These are phyloP conservation scores for Sitta carolinensis DNA, from an alignment of 2,797 vertebrate genomes.

Conservation along the genomic window DNA sequence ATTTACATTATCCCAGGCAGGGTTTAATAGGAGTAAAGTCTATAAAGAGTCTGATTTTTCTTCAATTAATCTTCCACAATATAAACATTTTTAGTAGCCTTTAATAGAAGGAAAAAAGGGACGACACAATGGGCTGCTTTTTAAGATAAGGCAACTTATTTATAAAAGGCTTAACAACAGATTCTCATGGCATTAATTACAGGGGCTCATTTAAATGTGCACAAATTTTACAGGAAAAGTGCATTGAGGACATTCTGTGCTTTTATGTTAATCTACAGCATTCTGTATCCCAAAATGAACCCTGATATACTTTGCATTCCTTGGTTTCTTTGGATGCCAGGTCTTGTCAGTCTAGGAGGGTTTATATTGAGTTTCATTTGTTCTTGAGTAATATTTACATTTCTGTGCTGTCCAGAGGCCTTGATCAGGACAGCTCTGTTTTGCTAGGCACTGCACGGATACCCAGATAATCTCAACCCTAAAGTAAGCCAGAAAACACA, in stretches of 20 bases:
- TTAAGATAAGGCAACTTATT: not conserved
- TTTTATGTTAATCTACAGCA: not conserved
- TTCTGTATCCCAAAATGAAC: constrained; percentile 23
- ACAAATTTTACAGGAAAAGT: not conserved
- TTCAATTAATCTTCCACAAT: not conserved
- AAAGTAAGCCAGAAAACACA: not conserved
- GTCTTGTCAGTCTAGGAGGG: not conserved
- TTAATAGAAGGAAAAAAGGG: not conserved
- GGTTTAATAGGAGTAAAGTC: not conserved
- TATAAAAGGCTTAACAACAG: not conserved
- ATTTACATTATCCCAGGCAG: not conserved
- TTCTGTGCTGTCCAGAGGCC: not conserved
- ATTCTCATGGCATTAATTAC: not conserved
- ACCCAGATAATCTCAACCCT: not conserved
- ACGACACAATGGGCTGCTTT: not conserved
- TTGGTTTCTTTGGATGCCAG: constrained; percentile 9
- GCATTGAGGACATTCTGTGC: not conserved
- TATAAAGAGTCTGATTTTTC: not conserved
- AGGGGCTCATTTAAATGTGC: not conserved
- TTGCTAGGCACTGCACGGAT: not conserved
- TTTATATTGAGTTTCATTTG: constrained; percentile 39
- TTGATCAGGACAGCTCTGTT: not conserved
- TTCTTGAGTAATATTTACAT: constrained; percentile 33
- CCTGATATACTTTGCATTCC: not conserved
- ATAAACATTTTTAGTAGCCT: not conserved